Evolutionary conservation across 2,888 invertebrate species (phyloP).

Genomic region (Scaptomyza flava): DNA sequence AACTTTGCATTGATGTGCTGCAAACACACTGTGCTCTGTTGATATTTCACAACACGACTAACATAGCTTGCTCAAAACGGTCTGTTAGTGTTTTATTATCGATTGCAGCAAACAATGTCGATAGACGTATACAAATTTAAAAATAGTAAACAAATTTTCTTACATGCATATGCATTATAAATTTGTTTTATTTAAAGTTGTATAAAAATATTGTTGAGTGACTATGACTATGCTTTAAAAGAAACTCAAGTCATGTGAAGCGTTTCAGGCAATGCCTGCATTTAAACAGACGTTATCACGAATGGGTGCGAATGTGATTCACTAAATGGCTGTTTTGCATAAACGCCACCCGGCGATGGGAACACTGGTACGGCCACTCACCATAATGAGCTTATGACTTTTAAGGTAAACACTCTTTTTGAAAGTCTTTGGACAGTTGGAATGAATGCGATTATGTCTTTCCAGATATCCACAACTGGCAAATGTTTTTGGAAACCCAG

Average conservation of each 20-base stretch:
- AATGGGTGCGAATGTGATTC: conserved; percentile 18
- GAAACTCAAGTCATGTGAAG: conserved; percentile 8
- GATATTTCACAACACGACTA: conserved; percentile 7
- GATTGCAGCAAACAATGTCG: neutral
- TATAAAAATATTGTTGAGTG: neutral
- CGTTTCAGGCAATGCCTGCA: conserved; percentile 10
- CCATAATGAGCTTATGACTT: conserved; percentile 5
- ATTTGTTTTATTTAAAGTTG: neutral
- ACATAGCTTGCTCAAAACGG: conserved; percentile 8
- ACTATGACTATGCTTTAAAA: conserved; percentile 6
- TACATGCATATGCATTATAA: neutral
- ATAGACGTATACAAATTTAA: conserved; percentile 3
- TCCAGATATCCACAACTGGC: conserved; percentile 9
- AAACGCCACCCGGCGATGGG: conserved; percentile 11
- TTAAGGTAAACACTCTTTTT: conserved; percentile 7
- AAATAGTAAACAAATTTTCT: neutral
- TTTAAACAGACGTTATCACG: conserved; percentile 16
- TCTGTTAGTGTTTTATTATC: conserved; percentile 5
- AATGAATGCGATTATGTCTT: conserved; percentile 18
- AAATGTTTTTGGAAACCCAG: conserved; percentile 9
- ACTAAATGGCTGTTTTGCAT: conserved; percentile 14
- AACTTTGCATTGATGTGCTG: conserved; percentile 22
- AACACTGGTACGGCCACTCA: conserved; percentile 17
- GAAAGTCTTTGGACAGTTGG: conserved; percentile 7
- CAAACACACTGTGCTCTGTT: neutral